These are phyloP conservation scores for Eupeodes corollae DNA, from an alignment of 1,140 invertebrate genomes.

Conservation along the genomic window DNA sequence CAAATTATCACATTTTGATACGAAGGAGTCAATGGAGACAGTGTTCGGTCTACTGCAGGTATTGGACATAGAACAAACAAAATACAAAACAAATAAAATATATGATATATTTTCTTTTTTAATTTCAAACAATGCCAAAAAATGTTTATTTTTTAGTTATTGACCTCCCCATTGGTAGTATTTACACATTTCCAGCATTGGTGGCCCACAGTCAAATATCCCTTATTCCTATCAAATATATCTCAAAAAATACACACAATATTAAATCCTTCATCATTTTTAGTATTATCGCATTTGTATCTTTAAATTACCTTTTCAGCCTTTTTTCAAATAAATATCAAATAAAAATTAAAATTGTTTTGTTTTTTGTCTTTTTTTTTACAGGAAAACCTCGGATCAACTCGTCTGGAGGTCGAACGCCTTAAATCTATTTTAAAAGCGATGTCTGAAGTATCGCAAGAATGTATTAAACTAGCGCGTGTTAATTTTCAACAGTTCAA, in stretches of 20 bases:
- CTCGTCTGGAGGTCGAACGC: conserved; percentile 43
- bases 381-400: conserved; percentile 47
- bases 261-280: neutral
- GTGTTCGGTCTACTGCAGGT: conserved; percentile 1
- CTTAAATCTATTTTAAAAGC: conserved; percentile 40
- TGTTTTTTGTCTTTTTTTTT: conserved; percentile 12
- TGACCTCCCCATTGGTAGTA: neutral
- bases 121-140: neutral
- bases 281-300: neutral
- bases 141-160: neutral
- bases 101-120: no score
- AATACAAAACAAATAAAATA: no score
- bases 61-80: neutral
- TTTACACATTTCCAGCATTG: conserved; percentile 2
- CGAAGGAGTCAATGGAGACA: neutral
- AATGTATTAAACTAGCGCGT: conserved; percentile 46
- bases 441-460: conserved; percentile 40
- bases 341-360: no score
- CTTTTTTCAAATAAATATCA: no score
- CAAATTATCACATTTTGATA: no score
- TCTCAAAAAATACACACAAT: neutral
- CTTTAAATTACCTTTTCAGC: no score
- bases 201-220: neutral
- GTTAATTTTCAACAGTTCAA: conserved; percentile 48
- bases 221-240: neutral